phyloP scores from a whole-genome alignment of 2,113 vertebrate genomes.

The Propithecus coquereli region DNA sequence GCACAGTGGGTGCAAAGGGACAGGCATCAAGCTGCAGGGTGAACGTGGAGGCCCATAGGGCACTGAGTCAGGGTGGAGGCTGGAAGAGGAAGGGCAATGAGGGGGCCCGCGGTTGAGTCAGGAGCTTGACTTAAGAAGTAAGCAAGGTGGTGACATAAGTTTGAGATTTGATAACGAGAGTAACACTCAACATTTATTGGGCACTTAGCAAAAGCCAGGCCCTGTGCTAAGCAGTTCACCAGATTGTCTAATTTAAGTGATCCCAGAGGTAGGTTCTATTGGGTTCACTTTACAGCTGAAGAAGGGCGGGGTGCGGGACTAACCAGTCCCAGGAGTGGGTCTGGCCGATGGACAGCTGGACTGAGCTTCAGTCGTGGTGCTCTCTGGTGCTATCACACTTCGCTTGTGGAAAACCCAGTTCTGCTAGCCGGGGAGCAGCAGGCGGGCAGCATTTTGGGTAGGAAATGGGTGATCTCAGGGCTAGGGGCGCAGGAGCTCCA shows the following conservation, averaged over 20 bases:
- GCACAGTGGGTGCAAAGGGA: background rate
- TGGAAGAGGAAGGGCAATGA: background rate
- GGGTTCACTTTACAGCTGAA: background rate
- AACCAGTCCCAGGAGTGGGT: fast-evolving
- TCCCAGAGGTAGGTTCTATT: background rate
- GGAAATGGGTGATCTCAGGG: background rate
- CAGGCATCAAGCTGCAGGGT: fast-evolving
- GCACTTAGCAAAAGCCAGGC: background rate
- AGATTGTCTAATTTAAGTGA: background rate
- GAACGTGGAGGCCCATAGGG: background rate
- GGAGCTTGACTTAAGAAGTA: background rate
- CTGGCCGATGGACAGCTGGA: background rate
- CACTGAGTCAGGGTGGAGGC: background rate
- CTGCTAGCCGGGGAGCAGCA: background rate
- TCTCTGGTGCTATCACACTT: background rate
- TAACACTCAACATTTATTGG: background rate
- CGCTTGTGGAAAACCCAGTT: too few species aligned
- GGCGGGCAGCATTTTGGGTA: fast-evolving
- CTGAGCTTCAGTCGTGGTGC: too few species aligned
- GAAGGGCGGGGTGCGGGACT: background rate
- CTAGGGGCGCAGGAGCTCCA: background rate
- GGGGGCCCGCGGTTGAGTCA: background rate
- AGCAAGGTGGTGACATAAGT: background rate
- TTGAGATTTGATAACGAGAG: background rate
- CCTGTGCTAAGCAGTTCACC: background rate